Conservation (phyloP, 2,888 invertebrate species). For the Mythimna ferrago region DNA sequence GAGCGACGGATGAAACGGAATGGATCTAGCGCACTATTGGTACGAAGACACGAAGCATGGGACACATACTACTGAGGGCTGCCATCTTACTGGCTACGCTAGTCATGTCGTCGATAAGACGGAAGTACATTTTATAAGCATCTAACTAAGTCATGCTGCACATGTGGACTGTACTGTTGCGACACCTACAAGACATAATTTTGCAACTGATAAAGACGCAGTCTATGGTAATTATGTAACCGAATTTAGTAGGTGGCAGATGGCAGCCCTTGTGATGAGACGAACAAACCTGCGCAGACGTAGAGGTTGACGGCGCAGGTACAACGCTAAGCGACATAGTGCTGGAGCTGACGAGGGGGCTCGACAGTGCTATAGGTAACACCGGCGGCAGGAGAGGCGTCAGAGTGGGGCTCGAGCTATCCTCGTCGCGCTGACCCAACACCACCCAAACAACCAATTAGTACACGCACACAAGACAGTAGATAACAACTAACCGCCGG, state of each 20-base stretch:
- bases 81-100: conserved; percentile 53
- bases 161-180: conserved; percentile 13
- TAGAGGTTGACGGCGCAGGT: conserved; percentile 68
- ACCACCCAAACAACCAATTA: conserved; percentile 63
- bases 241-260: conserved; percentile 38
- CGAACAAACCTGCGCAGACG: conserved; percentile 76
- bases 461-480: conserved; percentile 54
- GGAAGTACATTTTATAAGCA: conserved; percentile 25
- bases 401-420: conserved; percentile 74
- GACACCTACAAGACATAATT: conserved; percentile 12
- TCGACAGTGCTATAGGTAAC: conserved; percentile 72
- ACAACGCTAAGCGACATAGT: conserved; percentile 73
- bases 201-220: conserved; percentile 15
- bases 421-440: conserved; percentile 75
- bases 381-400: conserved; percentile 80
- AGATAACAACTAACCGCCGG: conserved; percentile 7
- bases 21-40: conserved; percentile 45
- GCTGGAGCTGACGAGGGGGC: conserved; percentile 67
- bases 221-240: conserved; percentile 24
- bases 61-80: conserved; percentile 55
- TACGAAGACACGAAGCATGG: conserved; percentile 58
- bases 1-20: conserved; percentile 39
- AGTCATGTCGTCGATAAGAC: conserved; percentile 12
- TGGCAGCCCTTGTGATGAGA: conserved; percentile 58
- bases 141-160: conserved; percentile 17